phyloP scores from a whole-genome alignment of 2,888 invertebrate genomes.

The Globia sparganii region DNA sequence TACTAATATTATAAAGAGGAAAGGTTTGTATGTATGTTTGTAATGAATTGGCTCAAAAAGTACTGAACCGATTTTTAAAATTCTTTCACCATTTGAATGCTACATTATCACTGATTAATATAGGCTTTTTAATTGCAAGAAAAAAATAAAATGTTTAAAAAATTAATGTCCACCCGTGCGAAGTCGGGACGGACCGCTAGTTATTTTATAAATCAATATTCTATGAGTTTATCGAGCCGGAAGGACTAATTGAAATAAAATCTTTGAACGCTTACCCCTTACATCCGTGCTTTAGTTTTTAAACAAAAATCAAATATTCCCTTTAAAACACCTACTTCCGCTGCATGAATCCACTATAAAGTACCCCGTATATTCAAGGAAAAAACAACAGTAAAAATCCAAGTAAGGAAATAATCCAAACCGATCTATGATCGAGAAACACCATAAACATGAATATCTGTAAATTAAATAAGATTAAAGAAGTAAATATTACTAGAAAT shows the following conservation, averaged over 20 bases:
- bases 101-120: too few species aligned
- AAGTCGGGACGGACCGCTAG: too few species aligned
- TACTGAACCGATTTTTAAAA: too few species aligned
- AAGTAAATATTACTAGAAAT: conserved; percentile 7
- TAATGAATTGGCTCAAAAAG: too few species aligned
- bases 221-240: not conserved
- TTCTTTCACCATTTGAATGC: too few species aligned
- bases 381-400: conserved; percentile 2
- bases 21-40: too few species aligned
- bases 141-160: too few species aligned
- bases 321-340: conserved; percentile 12
- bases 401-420: conserved; percentile 21
- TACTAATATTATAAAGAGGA: too few species aligned
- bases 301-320: conserved; percentile 14
- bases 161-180: too few species aligned
- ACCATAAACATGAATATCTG: conserved; percentile 24
- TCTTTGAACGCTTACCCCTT: not conserved
- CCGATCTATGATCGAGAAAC: conserved; percentile 36
- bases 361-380: not conserved
- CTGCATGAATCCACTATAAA: conserved; percentile 18
- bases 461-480: conserved; percentile 15
- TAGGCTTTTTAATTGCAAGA: too few species aligned
- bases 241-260: conserved; percentile 2
- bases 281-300: not conserved
- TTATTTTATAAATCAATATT: conserved; percentile 24